phyloP scores from a whole-genome alignment of 2,113 vertebrate genomes.

The Pandion haliaetus region DNA sequence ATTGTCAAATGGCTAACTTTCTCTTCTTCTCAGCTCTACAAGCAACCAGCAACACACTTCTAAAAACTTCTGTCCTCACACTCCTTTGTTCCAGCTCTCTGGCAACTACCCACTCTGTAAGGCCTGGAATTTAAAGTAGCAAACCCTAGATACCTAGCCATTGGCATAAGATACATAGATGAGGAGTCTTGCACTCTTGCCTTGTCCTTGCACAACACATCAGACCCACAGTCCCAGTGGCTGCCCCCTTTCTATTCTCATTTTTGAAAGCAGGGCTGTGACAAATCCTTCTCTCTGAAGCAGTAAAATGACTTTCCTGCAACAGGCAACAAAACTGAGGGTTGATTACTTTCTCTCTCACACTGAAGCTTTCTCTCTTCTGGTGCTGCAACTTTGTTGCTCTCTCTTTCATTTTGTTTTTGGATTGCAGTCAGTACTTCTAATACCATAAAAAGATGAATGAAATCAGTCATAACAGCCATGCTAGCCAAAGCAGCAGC shows the following conservation, averaged over 20 bases:
- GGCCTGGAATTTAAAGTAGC: background rate
- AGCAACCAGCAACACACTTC: background rate
- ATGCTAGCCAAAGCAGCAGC: background rate
- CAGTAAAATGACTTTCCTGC: background rate
- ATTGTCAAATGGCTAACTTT: background rate
- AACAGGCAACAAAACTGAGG: background rate
- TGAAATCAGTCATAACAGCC: background rate
- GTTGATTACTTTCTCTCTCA: background rate
- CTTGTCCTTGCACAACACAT: background rate
- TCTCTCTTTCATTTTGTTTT: background rate
- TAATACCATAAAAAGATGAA: background rate
- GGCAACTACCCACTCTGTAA: background rate
- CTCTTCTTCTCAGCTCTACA: background rate
- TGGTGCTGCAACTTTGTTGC: background rate
- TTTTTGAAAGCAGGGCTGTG: background rate
- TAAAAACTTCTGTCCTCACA: background rate
- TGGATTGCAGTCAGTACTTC: background rate
- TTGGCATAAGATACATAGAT: background rate
- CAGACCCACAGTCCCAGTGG: background rate
- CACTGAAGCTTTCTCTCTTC: background rate
- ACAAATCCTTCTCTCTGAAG: background rate
- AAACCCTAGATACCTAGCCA: background rate
- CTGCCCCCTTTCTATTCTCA: background rate
- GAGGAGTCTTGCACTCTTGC: background rate
- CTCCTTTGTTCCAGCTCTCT: background rate